phyloP scores from a whole-genome alignment of 2,888 invertebrate genomes.

The Amorpha juglandis region DNA sequence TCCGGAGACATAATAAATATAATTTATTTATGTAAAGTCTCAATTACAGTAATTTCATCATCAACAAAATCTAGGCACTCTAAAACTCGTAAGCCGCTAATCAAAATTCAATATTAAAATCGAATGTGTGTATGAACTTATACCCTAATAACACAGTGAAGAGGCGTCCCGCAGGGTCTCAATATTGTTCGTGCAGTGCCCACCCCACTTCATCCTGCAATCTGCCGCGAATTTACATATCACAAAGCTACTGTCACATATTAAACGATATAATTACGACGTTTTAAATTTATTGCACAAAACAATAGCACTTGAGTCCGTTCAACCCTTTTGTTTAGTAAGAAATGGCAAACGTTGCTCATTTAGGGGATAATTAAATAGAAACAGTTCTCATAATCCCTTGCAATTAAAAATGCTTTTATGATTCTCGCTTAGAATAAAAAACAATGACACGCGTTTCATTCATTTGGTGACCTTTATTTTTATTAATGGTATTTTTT shows the following conservation, averaged over 20 bases:
- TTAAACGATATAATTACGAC: constrained; percentile 80
- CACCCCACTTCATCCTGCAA: constrained; percentile 70
- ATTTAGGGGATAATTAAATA: constrained; percentile 80
- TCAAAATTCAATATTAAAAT: constrained; percentile 41
- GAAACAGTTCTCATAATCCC: constrained; percentile 75
- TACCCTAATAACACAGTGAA: constrained; percentile 54
- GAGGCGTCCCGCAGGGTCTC: constrained; percentile 72
- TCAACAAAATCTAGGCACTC: not conserved
- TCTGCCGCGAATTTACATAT: constrained; percentile 74
- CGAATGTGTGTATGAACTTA: constrained; percentile 36
- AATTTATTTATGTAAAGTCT: too few species aligned
- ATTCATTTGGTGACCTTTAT: constrained; percentile 38
- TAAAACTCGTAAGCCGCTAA: constrained; percentile 17
- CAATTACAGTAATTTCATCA: not conserved
- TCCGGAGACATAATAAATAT: too few species aligned
- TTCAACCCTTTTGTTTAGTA: constrained; percentile 72
- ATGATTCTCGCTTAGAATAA: constrained; percentile 47
- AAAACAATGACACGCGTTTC: constrained; percentile 52
- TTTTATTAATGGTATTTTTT: constrained; percentile 20
- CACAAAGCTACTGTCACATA: constrained; percentile 80
- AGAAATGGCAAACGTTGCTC: constrained; percentile 64
- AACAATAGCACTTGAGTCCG: constrained; percentile 68
- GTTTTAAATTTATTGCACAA: constrained; percentile 80
- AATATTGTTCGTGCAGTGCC: constrained; percentile 69
- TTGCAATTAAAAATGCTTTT: constrained; percentile 67